A percentile compares a stretch with the other conserved stretches of the same genome.
These are phyloP conservation scores for Oreonectes daqikongensis DNA, from an alignment of 2,797 vertebrate genomes.

Conservation along the genomic window DNA sequence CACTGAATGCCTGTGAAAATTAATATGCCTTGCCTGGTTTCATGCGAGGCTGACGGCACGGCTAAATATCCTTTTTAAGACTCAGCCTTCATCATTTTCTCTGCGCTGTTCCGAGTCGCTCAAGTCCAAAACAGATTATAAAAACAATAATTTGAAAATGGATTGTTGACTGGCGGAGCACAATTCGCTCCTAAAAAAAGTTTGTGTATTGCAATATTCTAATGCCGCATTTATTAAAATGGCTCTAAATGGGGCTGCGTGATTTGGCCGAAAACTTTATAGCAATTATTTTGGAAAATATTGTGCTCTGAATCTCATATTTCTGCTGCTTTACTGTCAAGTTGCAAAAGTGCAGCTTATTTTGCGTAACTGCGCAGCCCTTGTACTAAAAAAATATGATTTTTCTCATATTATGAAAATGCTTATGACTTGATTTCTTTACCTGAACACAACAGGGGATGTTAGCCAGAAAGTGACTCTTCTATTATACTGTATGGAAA, in stretches of 20 bases:
- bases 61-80: slow-evolving; percentile 36
- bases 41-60: slow-evolving; percentile 1
- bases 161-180: slow-evolving; percentile 11
- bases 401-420: no score
- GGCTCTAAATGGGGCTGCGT: background rate
- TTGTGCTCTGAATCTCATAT: background rate
- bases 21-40: slow-evolving; percentile 33
- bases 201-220: slow-evolving; percentile 18
- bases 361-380: no score
- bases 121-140: background rate
- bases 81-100: slow-evolving; percentile 32
- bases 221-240: background rate
- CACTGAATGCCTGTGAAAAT: slow-evolving; percentile 40
- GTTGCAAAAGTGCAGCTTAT: background rate
- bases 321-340: background rate
- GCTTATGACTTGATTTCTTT: no score
- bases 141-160: slow-evolving; percentile 4
- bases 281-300: background rate
- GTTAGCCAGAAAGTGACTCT: no score
- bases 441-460: no score
- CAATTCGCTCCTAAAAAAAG: slow-evolving; percentile 4
- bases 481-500: no score
- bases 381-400: no score
- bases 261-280: background rate
- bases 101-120: slow-evolving; percentile 1